Conservation (phyloP, 2,888 invertebrate species). For the Plutella xylostella region DNA sequence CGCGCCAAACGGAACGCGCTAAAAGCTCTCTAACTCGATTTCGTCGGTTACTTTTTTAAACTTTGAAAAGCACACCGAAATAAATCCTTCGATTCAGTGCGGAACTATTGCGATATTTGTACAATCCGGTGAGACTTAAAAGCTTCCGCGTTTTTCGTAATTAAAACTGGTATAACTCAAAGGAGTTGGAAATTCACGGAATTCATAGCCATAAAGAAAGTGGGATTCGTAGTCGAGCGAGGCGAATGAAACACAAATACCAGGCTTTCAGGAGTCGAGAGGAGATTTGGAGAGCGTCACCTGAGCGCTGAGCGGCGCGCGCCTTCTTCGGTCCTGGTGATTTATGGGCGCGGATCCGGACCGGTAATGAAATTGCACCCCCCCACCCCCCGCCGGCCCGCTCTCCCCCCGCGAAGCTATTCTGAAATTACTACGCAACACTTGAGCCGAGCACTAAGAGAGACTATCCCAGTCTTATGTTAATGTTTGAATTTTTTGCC, state of each 20-base stretch:
- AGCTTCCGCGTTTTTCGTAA: slow-evolving; percentile 37
- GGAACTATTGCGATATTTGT: slow-evolving; percentile 17
- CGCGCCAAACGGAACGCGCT: slow-evolving; percentile 59
- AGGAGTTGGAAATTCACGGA: slow-evolving; percentile 42
- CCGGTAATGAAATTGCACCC: slow-evolving; percentile 71
- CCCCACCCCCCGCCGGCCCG: slow-evolving; percentile 30
- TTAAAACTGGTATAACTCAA: slow-evolving; percentile 46
- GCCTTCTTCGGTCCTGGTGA: slow-evolving; percentile 71
- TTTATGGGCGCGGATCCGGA: slow-evolving; percentile 69
- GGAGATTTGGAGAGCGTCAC: slow-evolving; percentile 63
- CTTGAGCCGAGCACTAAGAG: slow-evolving; percentile 43
- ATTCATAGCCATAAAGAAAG: slow-evolving; percentile 62
- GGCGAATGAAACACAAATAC: slow-evolving; percentile 56
- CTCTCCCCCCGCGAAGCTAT: slow-evolving; percentile 40
- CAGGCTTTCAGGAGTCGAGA: slow-evolving; percentile 34
- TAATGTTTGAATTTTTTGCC: slow-evolving; percentile 41
- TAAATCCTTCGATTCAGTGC: slow-evolving; percentile 28
- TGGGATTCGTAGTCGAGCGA: slow-evolving; percentile 42
- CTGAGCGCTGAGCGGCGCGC: slow-evolving; percentile 61
- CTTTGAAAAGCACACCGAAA: slow-evolving; percentile 25
- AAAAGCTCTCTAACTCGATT: slow-evolving; percentile 69
- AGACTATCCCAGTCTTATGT: slow-evolving; percentile 31
- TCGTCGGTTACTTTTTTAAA: slow-evolving; percentile 52
- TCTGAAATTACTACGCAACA: slow-evolving; percentile 68
- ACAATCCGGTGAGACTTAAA: slow-evolving; percentile 21